Base-by-base conservation (phyloP, 2,888 invertebrate species). In the Pantelozetes paolii region DNA sequence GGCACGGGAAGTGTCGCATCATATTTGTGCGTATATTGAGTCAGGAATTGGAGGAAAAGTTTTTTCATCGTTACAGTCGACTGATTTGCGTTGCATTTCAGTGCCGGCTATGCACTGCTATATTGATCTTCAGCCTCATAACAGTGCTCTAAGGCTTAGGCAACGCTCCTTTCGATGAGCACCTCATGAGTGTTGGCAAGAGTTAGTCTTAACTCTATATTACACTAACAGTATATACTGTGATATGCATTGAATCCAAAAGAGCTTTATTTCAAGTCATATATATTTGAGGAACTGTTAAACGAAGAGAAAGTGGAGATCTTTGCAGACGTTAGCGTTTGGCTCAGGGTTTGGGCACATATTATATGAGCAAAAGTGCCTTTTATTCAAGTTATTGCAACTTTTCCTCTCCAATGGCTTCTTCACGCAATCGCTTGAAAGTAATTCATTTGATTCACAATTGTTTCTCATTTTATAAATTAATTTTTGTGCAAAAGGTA, bases 241-340 rank as follows among this genome's bases (percentile, higher is more conserved):
- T 20, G 48, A 26, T 36, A 64, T 64, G 32, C 64, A 64, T 32
- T 64, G 36, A 20, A 64, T 64, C 36, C n/a, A 64, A 64, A 40
- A 64, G 62, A 36, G 64, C 36, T 40, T 64, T 64, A 64, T 64
- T 64, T 64, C 64, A 20, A 64, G 36, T 64, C 64, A 64, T 64
- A 64, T 57, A 57, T 64, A 64, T 64, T 64, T 64, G 40, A 64
- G 64, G 36, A 64, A 64, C 64, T 64, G 64, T 40, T 64, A 64
- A 64, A 64, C 64, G 36, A 40, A 36, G 64, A 64, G 64, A 64
- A 64, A 64, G 30, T 36, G 36, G 6, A 36, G 5, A 36, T 36
- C 36, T 15, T 64, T 64, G 64, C 64, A 30, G 64, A 36, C 40
- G 64, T 64, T 36, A 11, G 64, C 64, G 13, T 28, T 13, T 28